A percentile compares a stretch with the other conserved stretches of the same genome.
Conservation (phyloP, 2,797 vertebrate species). For the Myotis vivesi region DNA sequence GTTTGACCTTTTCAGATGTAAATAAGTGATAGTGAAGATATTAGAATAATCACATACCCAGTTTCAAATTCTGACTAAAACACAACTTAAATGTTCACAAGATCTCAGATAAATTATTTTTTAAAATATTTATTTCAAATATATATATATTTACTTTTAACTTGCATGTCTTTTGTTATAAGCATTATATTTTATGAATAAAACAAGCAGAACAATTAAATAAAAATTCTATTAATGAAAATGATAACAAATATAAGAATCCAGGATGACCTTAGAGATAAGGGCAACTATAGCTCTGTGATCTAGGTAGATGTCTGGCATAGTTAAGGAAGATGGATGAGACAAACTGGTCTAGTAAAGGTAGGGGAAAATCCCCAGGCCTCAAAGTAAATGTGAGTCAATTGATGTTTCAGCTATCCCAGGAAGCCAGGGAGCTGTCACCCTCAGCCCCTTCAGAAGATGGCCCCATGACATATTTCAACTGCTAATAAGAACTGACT, state of each 20-base stretch:
- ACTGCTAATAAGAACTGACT: background rate
- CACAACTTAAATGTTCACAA: slow-evolving; percentile 23
- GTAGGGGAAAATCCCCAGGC: slow-evolving; percentile 8
- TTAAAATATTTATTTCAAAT: background rate
- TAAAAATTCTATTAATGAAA: slow-evolving; percentile 12
- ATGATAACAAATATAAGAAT: slow-evolving; percentile 21
- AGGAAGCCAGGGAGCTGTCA: slow-evolving; percentile 19
- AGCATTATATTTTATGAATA: background rate
- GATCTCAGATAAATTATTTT: slow-evolving; percentile 17
- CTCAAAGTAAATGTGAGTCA: slow-evolving; percentile 51
- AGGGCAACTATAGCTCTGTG: background rate
- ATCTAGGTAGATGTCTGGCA: background rate
- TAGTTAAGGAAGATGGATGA: slow-evolving; percentile 42
- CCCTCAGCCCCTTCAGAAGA: background rate
- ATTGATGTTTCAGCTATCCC: background rate
- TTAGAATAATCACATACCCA: background rate
- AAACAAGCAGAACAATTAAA: background rate
- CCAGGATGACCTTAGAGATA: background rate
- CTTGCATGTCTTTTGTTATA: background rate
- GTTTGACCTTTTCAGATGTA: background rate
- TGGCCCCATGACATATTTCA: background rate
- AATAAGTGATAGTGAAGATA: background rate
- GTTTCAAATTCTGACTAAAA: slow-evolving; percentile 42
- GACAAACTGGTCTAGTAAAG: background rate
- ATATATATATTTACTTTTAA: slow-evolving; percentile 2